Base-by-base conservation (phyloP, 2,888 invertebrate genomes). In the Drosophila mimetica region DNA sequence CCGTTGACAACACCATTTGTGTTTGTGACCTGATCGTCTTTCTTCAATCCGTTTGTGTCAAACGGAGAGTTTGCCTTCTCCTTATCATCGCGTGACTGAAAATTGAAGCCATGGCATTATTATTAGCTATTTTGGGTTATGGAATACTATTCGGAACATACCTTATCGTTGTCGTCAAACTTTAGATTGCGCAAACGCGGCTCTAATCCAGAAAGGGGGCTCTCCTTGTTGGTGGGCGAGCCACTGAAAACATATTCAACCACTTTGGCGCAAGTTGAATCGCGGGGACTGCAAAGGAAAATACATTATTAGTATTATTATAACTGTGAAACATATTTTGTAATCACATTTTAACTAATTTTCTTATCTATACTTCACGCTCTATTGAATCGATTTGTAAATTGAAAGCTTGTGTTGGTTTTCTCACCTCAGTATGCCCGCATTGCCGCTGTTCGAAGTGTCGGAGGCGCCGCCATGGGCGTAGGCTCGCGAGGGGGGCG, bases 181-280 rank as follows among this genome's bases (percentile, higher is more conserved):
- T 94, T 94, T 51, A 95, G 91, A 60, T 93, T 93, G 75, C 95
- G 92, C 93, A 95, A 93, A 75, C 95, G 92, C 50, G 94, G 94
- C 85, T 95, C 95, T 70, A 95, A 89, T 8, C 92, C 92, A 32
- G 92, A 92, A 75, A 93, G 90, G 77, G 93, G 93, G 69, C 92
- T 91, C 85, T 95, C 95, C 91, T 95, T 95, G 84, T 94, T 93
- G 79, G 97, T 97, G 20, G 97, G 97, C 74, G 97, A 97, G 75
- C 96, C 97, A 77, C 98, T 97, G 86, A 99, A 94, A 66, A 99
- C 98, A 92, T 98, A 99, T 93, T 99, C 99, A 57, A 98, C 99
- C 98, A 99, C 99, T 93, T 98, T 98, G 81, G 98, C 97, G 79
- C 95, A 94, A 71, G 97, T 97, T 79, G 98, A 97, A 91, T 98